Conservation (phyloP, 2,888 invertebrate species). For the Eristalis pertinax region DNA sequence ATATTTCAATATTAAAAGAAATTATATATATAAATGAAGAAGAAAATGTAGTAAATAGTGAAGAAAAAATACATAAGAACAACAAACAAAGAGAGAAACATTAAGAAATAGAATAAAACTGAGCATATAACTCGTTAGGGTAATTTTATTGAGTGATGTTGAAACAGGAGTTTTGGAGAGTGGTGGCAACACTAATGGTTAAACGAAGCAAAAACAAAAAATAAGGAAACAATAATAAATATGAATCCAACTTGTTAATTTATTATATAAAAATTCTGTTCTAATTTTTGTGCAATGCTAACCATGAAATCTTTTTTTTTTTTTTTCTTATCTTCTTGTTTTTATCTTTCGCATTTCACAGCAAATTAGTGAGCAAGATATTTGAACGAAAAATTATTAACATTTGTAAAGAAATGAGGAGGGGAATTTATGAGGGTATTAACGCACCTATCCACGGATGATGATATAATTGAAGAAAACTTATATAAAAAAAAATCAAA, state of each 20-base stretch:
- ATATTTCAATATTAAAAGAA: constrained; percentile 63
- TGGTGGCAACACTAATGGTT: background rate
- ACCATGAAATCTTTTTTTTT: constrained; percentile 27
- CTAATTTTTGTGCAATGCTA: constrained; percentile 58
- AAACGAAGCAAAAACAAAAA: constrained; percentile 26
- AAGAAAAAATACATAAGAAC: constrained; percentile 17
- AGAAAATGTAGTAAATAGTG: constrained; percentile 51
- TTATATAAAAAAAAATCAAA: background rate
- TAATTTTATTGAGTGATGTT: constrained; percentile 62
- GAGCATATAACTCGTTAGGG: constrained; percentile 62
- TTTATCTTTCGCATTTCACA: constrained; percentile 38
- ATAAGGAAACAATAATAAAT: constrained; percentile 57
- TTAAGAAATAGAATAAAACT: constrained; percentile 39
- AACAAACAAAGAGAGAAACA: background rate
- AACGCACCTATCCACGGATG: constrained; percentile 17
- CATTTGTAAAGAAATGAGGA: constrained; percentile 19
- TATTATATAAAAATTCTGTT: constrained; percentile 29
- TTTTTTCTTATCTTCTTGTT: background rate
- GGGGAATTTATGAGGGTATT: constrained; percentile 7
- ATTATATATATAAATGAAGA: constrained; percentile 45
- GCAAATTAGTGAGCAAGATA: constrained; percentile 20
- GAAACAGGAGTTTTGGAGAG: constrained; percentile 19
- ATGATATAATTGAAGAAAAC: background rate
- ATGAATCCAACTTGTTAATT: constrained; percentile 57
- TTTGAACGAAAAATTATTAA: constrained; percentile 26